phyloP scores from a whole-genome alignment of 2,888 invertebrate genomes.

The Adela reaumurella region DNA sequence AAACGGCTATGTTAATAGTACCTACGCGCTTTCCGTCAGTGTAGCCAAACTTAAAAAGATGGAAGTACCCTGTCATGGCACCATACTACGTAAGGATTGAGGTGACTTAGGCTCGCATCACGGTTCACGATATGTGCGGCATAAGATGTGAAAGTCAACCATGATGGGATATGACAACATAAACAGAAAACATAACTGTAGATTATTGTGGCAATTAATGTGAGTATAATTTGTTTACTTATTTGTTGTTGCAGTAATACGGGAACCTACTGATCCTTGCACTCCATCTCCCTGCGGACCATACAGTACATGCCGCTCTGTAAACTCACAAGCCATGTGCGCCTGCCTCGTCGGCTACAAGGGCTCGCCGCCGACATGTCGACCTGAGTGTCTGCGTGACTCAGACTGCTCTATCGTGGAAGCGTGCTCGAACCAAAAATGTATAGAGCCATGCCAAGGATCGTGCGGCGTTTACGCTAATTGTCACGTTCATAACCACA shows the following conservation, averaged over 20 bases:
- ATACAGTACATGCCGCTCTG: conserved; percentile 65
- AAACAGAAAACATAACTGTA: too few species aligned
- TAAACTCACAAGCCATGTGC: conserved; percentile 61
- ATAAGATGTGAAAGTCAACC: too few species aligned
- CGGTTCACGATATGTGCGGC: too few species aligned
- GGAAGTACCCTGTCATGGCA: too few species aligned
- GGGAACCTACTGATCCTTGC: conserved; percentile 50
- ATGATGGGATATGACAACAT: too few species aligned
- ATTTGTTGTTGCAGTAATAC: conserved; percentile 20
- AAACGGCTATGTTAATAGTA: too few species aligned
- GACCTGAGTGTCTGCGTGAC: conserved; percentile 79
- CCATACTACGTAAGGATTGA: too few species aligned
- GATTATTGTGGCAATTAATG: too few species aligned
- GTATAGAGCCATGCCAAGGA: conserved; percentile 76
- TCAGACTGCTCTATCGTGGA: conserved; percentile 72
- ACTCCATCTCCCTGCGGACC: conserved; percentile 74
- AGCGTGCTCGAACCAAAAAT: conserved; percentile 76
- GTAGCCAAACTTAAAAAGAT: too few species aligned
- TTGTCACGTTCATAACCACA: conserved; percentile 79
- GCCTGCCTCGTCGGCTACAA: conserved; percentile 73
- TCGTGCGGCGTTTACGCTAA: conserved; percentile 74
- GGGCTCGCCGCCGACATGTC: conserved; percentile 73
- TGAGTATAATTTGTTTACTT: too few species aligned
- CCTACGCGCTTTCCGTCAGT: too few species aligned
- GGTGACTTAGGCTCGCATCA: too few species aligned